phyloP scores from a whole-genome alignment of 1,140 invertebrate species.

The Aphidius ervi region DNA sequence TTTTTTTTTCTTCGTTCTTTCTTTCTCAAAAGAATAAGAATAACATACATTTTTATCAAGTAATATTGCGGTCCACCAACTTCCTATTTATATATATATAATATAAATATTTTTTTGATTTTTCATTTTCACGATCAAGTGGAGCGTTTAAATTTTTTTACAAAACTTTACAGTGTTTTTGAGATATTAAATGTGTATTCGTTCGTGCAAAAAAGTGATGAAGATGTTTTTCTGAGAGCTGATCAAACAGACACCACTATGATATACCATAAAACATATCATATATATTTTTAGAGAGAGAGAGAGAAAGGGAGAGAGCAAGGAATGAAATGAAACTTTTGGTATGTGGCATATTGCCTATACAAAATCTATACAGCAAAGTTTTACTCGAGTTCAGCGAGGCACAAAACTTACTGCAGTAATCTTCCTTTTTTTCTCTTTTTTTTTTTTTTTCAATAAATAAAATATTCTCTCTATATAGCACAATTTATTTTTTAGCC shows the following conservation, averaged over 20 bases:
- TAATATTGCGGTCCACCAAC: conserved; percentile 8
- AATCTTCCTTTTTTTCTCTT: neutral
- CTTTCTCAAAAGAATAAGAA: no score
- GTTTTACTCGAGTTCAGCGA: neutral
- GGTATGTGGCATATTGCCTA: conserved; percentile 11
- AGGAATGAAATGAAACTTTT: neutral
- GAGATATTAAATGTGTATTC: conserved; percentile 13
- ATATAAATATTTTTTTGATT: neutral
- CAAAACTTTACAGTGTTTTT: conserved; percentile 1
- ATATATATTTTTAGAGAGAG: neutral
- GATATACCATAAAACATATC: no score
- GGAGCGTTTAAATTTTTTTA: conserved; percentile 7
- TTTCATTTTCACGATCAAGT: conserved; percentile 3
- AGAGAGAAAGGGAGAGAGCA: neutral
- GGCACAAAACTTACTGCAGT: conserved; percentile 1
- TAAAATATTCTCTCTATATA: no score
- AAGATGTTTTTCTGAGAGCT: conserved; percentile 1
- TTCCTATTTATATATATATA: neutral
- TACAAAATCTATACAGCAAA: conserved; percentile 1
- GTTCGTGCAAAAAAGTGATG: conserved; percentile 7
- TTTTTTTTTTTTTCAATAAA: no score
- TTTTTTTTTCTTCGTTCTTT: no score
- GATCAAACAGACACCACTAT: no score
- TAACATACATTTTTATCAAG: no score
- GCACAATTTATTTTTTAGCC: no score